These are phyloP conservation scores for Napeogenes sylphis DNA, from an alignment of 2,888 invertebrate genomes.

Conservation along the genomic window DNA sequence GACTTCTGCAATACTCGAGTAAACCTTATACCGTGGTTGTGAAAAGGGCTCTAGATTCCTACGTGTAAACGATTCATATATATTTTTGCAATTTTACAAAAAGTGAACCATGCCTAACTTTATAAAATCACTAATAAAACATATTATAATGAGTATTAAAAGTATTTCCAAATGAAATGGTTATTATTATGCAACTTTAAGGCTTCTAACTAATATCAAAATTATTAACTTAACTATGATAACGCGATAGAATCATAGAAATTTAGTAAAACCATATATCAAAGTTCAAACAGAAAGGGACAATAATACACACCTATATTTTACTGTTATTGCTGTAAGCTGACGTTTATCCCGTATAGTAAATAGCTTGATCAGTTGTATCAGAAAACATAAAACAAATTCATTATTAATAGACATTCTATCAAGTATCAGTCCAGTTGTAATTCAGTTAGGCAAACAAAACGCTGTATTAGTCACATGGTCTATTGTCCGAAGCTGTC, in stretches of 20 bases:
- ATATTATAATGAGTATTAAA: too few relatives aligned
- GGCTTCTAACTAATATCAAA: too few relatives aligned
- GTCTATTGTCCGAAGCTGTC: slow-evolving; percentile 69
- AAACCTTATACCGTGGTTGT: too few relatives aligned
- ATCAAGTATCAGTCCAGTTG: slow-evolving; percentile 25
- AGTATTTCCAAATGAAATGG: too few relatives aligned
- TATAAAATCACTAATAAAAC: too few relatives aligned
- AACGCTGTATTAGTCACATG: slow-evolving; percentile 70
- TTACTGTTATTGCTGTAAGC: neutral
- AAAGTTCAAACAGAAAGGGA: neutral
- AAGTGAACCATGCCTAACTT: too few relatives aligned
- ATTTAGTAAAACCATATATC: neutral
- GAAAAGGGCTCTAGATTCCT: too few relatives aligned
- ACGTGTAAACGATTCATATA: too few relatives aligned
- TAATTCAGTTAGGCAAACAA: slow-evolving; percentile 69
- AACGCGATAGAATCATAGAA: neutral
- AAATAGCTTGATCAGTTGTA: slow-evolving; percentile 4
- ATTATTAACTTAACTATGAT: neutral
- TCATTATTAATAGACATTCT: slow-evolving; percentile 28
- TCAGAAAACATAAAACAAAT: slow-evolving; percentile 27
- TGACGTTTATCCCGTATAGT: slow-evolving; percentile 3
- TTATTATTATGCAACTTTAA: too few relatives aligned
- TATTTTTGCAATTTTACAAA: too few relatives aligned
- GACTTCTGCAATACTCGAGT: too few relatives aligned
- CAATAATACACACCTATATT: neutral